phyloP scores from a whole-genome alignment of 2,797 vertebrate species.

The Arremon brunneinucha region DNA sequence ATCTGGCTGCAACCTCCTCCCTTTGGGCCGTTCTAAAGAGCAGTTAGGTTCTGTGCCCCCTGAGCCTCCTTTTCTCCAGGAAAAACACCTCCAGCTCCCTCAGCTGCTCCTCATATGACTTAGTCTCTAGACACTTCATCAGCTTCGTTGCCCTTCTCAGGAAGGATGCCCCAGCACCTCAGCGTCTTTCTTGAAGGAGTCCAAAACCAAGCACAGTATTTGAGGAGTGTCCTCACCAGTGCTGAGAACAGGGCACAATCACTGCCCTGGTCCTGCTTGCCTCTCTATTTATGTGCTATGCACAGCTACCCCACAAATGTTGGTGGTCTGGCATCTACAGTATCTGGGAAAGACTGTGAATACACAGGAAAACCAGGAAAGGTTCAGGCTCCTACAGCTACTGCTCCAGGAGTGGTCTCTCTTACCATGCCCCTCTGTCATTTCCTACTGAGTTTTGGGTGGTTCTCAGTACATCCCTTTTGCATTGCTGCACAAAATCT shows the following conservation, averaged over 20 bases:
- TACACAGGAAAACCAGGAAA: background rate
- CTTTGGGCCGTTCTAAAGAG: background rate
- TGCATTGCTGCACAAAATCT: background rate
- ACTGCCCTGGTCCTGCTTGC: background rate
- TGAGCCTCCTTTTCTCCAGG: background rate
- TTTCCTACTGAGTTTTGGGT: background rate
- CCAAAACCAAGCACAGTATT: background rate
- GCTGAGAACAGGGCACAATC: background rate
- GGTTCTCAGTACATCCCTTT: background rate
- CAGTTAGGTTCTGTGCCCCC: background rate
- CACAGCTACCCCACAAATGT: background rate
- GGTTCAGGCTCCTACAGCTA: background rate
- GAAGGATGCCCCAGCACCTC: background rate
- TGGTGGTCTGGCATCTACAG: background rate
- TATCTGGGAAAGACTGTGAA: background rate
- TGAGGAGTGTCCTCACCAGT: accelerated
- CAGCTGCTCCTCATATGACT: background rate
- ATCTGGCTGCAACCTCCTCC: background rate
- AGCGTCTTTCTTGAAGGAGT: background rate
- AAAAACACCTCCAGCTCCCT: background rate
- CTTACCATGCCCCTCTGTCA: background rate
- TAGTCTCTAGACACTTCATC: background rate
- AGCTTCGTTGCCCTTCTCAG: accelerated
- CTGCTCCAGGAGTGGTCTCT: background rate
- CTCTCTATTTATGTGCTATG: background rate